Evolutionary conservation across 2,888 invertebrate species (phyloP).

Genomic region (Orthosia incerta): DNA sequence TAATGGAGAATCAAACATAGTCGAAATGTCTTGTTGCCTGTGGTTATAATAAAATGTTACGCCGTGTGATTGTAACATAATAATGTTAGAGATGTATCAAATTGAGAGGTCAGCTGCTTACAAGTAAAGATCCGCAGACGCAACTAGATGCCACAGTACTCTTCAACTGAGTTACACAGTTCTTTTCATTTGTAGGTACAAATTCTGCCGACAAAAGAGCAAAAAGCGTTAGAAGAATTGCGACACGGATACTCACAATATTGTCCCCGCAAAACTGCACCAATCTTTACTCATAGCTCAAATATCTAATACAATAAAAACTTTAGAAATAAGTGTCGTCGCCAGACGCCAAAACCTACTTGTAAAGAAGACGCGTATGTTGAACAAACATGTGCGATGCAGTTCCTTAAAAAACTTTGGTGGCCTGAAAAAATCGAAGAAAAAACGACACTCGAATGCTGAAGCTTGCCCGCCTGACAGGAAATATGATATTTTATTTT

Average conservation of each 20-base stretch:
- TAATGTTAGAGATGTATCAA: neutral
- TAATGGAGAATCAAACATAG: slow-evolving; percentile 9
- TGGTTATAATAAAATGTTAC: too few relatives aligned
- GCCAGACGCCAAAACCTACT: slow-evolving; percentile 73
- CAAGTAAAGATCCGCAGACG: slow-evolving; percentile 1
- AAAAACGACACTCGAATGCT: slow-evolving; percentile 87
- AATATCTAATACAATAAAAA: slow-evolving; percentile 50
- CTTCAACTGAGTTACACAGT: neutral
- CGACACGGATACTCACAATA: slow-evolving; percentile 36
- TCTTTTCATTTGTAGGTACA: slow-evolving; percentile 1
- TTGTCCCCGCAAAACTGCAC: slow-evolving; percentile 27
- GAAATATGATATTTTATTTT: slow-evolving; percentile 91
- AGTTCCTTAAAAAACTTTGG: slow-evolving; percentile 87
- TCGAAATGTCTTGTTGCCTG: neutral
- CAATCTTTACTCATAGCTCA: slow-evolving; percentile 21
- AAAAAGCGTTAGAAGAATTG: slow-evolving; percentile 24
- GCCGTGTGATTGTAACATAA: neutral
- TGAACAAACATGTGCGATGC: slow-evolving; percentile 89
- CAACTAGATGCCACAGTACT: neutral
- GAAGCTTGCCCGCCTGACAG: slow-evolving; percentile 88
- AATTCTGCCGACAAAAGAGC: neutral
- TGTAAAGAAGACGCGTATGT: slow-evolving; percentile 82
- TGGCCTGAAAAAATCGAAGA: slow-evolving; percentile 79
- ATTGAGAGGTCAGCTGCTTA: neutral
- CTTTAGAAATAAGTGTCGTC: slow-evolving; percentile 29